These are phyloP conservation scores for Strigamia crassipes DNA, from an alignment of 2,888 invertebrate genomes.

Conservation along the genomic window DNA sequence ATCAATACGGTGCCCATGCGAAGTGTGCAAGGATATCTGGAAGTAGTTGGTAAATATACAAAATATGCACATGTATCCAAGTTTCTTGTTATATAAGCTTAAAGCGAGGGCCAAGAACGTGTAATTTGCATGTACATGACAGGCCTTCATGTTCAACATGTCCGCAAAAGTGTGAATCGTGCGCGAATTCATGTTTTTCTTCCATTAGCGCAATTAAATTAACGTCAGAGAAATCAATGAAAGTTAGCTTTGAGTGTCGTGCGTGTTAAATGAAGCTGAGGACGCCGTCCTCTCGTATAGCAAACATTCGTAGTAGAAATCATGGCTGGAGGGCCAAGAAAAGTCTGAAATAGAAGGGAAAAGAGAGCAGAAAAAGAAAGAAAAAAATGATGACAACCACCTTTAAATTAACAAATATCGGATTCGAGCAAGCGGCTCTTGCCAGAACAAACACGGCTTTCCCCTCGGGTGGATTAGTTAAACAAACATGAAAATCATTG, in stretches of 20 bases:
- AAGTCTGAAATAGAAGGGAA: not conserved
- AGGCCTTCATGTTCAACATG: not conserved
- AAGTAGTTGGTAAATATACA: constrained; percentile 79
- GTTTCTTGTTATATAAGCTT: not conserved
- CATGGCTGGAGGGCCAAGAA: not conserved
- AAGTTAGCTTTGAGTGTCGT: constrained; percentile 21
- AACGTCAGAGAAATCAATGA: constrained; percentile 21
- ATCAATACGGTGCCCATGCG: constrained; percentile 87
- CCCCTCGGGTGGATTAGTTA: constrained; percentile 10
- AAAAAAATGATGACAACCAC: not conserved
- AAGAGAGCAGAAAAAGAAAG: not conserved
- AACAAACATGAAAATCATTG: constrained; percentile 11
- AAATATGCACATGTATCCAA: not conserved
- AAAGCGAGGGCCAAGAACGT: not conserved
- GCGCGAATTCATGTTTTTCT: constrained; percentile 10
- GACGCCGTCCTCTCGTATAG: constrained; percentile 1
- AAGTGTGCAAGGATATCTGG: constrained; percentile 83
- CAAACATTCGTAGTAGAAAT: not conserved
- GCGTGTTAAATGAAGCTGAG: constrained; percentile 21
- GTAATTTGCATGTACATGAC: constrained; percentile 21
- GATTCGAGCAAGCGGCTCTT: constrained; percentile 8
- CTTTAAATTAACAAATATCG: constrained; percentile 21
- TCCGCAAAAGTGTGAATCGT: constrained; percentile 21
- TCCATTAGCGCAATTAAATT: constrained; percentile 16
- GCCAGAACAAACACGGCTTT: constrained; percentile 11